These are phyloP conservation scores for Picathartes gymnocephalus DNA, from an alignment of 2,113 vertebrate species.

Conservation along the genomic window DNA sequence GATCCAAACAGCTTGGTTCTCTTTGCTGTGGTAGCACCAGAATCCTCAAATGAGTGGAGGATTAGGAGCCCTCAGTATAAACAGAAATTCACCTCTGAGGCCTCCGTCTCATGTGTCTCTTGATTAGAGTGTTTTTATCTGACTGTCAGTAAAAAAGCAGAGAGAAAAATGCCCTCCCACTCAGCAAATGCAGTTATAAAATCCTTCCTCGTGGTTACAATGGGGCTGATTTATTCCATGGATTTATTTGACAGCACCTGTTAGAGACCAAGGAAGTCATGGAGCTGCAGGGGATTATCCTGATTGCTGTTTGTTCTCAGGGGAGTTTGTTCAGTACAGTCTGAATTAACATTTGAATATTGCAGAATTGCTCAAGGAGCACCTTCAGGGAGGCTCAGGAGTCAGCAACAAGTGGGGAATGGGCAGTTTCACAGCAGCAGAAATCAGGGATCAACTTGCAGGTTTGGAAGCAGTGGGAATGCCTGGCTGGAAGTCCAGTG, in stretches of 20 bases:
- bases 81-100: not conserved
- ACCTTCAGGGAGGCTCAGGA: not conserved
- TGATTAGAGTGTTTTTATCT: not conserved
- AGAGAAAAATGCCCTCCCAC: slow-evolving; percentile 46
- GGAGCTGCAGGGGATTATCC: not conserved
- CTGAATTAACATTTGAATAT: not conserved
- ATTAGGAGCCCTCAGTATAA: not conserved
- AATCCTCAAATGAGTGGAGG: not conserved
- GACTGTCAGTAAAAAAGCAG: not conserved
- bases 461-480: not conserved
- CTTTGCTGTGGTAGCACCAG: not conserved
- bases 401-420: not conserved
- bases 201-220: slow-evolving; percentile 29
- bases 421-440: not conserved
- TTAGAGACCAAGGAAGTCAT: slow-evolving; percentile 9
- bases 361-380: not conserved
- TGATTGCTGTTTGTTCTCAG: slow-evolving; percentile 49
- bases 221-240: slow-evolving; percentile 13
- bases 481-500: not conserved
- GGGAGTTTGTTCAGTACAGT: not conserved
- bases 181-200: slow-evolving; percentile 33
- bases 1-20: not conserved
- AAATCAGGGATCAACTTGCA: not conserved
- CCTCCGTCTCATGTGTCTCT: not conserved
- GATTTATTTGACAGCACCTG: slow-evolving; percentile 54